Evolutionary conservation across 2,888 invertebrate species (phyloP).

Genomic region (Chrysomela aeneicollis): DNA sequence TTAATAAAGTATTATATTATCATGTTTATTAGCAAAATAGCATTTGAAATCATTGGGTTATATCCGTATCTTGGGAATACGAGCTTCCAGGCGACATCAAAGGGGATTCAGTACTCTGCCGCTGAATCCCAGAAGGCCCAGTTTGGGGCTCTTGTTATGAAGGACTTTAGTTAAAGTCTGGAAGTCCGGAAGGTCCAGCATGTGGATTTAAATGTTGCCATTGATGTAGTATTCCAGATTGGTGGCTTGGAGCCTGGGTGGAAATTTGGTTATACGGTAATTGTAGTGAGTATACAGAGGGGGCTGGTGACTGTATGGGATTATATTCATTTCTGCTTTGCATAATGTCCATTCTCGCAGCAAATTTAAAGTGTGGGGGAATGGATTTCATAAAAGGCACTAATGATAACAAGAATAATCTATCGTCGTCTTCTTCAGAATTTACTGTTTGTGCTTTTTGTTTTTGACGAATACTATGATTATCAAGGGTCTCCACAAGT

Average conservation of each 20-base stretch:
- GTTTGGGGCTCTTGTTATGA: conserved; percentile 20
- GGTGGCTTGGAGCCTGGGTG: conserved; percentile 12
- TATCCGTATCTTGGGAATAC: conserved; percentile 29
- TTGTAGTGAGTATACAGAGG: not conserved
- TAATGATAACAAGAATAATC: conserved; percentile 21
- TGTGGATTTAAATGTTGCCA: conserved; percentile 23
- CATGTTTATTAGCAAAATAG: conserved; percentile 22
- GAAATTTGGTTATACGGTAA: conserved; percentile 2
- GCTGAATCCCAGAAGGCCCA: conserved; percentile 23
- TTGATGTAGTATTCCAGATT: conserved; percentile 20
- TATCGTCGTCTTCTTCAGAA: conserved; percentile 25
- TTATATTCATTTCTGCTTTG: conserved; percentile 19
- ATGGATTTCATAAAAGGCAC: conserved; percentile 18
- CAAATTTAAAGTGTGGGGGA: conserved; percentile 22
- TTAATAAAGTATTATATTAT: conserved; percentile 24
- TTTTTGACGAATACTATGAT: conserved; percentile 25
- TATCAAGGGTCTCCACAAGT: conserved; percentile 27
- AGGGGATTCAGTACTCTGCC: conserved; percentile 22
- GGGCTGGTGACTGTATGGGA: conserved; percentile 15
- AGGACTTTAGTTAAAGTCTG: conserved; percentile 21
- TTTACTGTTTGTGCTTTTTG: conserved; percentile 20
- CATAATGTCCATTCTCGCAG: conserved; percentile 22
- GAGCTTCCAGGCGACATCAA: conserved; percentile 26
- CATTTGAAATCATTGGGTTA: conserved; percentile 24
- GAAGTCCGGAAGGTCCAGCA: conserved; percentile 24